A percentile compares a stretch with the other conserved stretches of the same genome.
These are phyloP conservation scores for Stegastes partitus DNA, from an alignment of 2,113 vertebrate genomes.

Conservation along the genomic window DNA sequence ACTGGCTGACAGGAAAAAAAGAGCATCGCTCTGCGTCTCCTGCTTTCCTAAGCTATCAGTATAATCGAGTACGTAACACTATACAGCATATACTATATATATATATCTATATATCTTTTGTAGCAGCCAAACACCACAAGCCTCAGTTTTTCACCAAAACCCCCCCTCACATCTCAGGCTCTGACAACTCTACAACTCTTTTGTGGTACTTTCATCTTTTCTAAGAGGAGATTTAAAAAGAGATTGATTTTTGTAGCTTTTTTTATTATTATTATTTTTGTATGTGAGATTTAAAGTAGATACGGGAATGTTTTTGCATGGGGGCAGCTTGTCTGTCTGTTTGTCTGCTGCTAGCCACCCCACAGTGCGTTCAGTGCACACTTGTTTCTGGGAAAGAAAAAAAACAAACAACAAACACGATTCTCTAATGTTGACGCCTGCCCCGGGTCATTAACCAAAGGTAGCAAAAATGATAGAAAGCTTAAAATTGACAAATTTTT, in stretches of 20 bases:
- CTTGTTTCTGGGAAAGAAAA: constrained; percentile 89
- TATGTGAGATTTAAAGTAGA: constrained; percentile 98
- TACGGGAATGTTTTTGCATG: constrained; percentile 95
- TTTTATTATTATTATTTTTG: constrained; percentile 96
- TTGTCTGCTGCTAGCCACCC: constrained; percentile 83
- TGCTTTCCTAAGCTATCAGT: constrained; percentile 90
- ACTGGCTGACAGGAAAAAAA: constrained; percentile 91
- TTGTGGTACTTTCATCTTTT: constrained; percentile 99
- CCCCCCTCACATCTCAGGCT: constrained; percentile 98
- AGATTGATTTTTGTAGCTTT: constrained; percentile 97
- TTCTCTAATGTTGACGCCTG: constrained; percentile 91
- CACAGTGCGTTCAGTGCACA: constrained; percentile 92
- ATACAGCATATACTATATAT: constrained; percentile 79
- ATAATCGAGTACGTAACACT: constrained; percentile 86
- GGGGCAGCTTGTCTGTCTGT: constrained; percentile 92
- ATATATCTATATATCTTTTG: constrained; percentile 92
- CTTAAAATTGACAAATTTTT: constrained; percentile 89
- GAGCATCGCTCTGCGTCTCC: constrained; percentile 91
- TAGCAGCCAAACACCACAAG: constrained; percentile 98
- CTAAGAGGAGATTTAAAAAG: constrained; percentile 87
- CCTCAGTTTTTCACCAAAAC: constrained; percentile 98
- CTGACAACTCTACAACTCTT: constrained; percentile 92
- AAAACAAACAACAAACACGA: constrained; percentile 88
- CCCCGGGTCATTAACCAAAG: constrained; percentile 97
- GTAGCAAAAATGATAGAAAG: constrained; percentile 91